Evolutionary conservation across 2,797 vertebrate species (phyloP), one percentile per base, ranked within the genome.

Genomic region (Mormyrus proboscirostris): DNA sequence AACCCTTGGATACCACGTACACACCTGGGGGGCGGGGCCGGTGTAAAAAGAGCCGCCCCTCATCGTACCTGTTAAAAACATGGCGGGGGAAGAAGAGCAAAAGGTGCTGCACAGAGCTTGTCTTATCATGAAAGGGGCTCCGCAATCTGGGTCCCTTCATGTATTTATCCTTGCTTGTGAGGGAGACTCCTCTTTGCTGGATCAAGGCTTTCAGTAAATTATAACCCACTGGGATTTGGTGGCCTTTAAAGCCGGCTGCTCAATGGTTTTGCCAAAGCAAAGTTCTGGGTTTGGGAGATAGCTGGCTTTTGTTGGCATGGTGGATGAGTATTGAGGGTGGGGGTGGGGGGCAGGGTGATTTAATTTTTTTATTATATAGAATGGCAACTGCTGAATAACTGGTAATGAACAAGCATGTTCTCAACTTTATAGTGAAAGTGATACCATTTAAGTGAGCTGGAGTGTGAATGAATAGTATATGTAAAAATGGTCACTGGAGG

Each of bases 261-360:
- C 89, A 89, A 57, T 90, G 88, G 88, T 88, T 76, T 84, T 90
- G 92, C 91, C 92, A 93, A 90, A 91, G 90, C 91, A 89, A 89
- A 86, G 59, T 91, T 92, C 91, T 93, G 93, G 92, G 91, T 90
- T 91, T 86, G 85, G 90, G 90, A 93, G 92, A 93, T 91, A 93
- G 91, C 90, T 91, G 89, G 89, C 89, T 86, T 91, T 91, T 90
- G 90, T 93, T 90, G 38, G 55, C 19, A 25, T 41, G 8, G 57
- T 65, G 55, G 86, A 53, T n/a, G 85, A n/a, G 29, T 59, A 12
- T 33, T 16, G 50, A 41, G 19, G 55, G 4, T 2, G 57, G 12
- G 19, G 55, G 4, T 2, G 86, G 25, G 22, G 38, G 51, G 5
- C 51, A 59, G n/a, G 47, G 57, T 65, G 29, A 88, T 62, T 59